Conservation (phyloP, 2,888 invertebrate genomes). For the Camptogramma bilineatum region DNA sequence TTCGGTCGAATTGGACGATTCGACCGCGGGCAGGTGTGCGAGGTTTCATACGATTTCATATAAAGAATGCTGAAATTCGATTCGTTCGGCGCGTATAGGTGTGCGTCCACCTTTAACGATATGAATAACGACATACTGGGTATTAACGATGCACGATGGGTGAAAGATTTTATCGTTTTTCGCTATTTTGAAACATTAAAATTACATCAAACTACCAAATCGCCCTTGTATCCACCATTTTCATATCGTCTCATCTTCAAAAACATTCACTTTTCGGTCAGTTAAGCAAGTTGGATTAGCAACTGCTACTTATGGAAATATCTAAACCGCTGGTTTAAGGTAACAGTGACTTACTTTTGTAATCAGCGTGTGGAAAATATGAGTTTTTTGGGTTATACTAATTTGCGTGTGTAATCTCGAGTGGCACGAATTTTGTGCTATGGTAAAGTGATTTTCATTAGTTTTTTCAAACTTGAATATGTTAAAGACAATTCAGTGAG, state of each 20-base stretch:
- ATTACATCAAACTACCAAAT: conserved; percentile 12
- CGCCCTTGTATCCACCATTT: conserved; percentile 21
- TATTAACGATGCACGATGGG: no score
- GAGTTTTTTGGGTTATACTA: conserved; percentile 26
- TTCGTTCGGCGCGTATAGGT: no score
- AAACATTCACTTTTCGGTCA: conserved; percentile 52
- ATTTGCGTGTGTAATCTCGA: conserved; percentile 7
- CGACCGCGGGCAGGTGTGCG: no score
- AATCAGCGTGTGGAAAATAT: conserved; percentile 38
- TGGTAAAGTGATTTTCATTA: background rate
- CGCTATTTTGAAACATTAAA: background rate
- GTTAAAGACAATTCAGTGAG: no score
- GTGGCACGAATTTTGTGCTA: background rate
- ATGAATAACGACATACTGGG: no score
- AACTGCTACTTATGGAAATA: conserved; percentile 52
- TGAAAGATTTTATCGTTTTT: background rate
- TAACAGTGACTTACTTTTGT: conserved; percentile 51
- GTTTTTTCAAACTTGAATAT: background rate
- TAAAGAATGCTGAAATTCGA: no score
- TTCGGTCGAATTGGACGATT: no score
- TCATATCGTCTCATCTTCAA: conserved; percentile 18
- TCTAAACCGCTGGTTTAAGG: conserved; percentile 41
- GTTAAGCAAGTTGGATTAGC: conserved; percentile 49
- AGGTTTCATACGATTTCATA: no score
- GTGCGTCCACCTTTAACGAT: no score